Base-by-base conservation (phyloP, 2,797 vertebrate genomes). In the Pseudochromis fuscus region DNA sequence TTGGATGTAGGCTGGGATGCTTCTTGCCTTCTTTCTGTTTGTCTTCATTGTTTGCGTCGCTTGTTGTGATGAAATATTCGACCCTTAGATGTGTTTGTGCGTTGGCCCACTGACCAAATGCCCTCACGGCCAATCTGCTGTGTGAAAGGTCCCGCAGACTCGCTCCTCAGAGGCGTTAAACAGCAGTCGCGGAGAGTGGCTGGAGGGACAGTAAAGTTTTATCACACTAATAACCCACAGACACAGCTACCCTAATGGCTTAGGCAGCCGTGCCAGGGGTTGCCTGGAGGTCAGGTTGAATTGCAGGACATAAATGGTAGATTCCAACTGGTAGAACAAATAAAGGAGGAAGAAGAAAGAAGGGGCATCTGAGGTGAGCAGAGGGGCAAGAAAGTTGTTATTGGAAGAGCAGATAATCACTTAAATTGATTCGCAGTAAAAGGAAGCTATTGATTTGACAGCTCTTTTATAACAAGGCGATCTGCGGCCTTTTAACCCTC, bases 221-320 rank as follows among this genome's bases (percentile, higher is more conserved):
- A 93, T 89, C 92, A 90, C 90, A 72, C 88, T 89, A 91, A 93
- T 92, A 90, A 92, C 89, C 91, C 87, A 33, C 72, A 89, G 91
- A 86, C 92, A 82, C 89, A 87, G 79, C 85, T 78, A 83, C 87
- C 82, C 89, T 93, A 93, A 92, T 91, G 89, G 87, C 82, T 87
- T 86, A 84, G 88, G 74, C 91, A 94, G 90, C 87, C 88, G 79
- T 61, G 77, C 79, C 79, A 75, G 85, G 91, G 94, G 92, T 94
- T 87, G 89, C 82, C 78, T 57, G 67, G 91, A 89, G 93, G 92
- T 94, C 92, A 93, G 91, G 92, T 93, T 93, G 91, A 94, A 92
- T 94, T 93, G 92, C 91, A 92, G 88, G 87, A 91, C 87, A 89
- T 91, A 91, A 93, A 91, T 67, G 85, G 84, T 84, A 71, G 86